Percentiles rank a stretch among this genome's conserved stretches.
Conservation (phyloP, 2,113 vertebrate genomes). For the Chitala chitala region DNA sequence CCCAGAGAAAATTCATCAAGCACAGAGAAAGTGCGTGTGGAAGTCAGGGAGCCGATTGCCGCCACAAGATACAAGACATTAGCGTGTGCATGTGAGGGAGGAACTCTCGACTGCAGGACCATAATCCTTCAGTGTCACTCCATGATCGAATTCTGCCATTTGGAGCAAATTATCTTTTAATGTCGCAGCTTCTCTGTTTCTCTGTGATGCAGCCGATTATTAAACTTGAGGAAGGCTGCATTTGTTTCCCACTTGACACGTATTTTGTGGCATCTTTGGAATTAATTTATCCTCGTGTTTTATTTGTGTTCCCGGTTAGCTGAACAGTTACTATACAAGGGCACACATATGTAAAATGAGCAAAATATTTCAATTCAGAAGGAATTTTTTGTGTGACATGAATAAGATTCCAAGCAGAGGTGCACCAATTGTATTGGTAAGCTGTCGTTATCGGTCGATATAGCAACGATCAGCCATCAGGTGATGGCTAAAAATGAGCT, state of each 20-base stretch:
- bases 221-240: background rate
- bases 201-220: background rate
- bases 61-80: background rate
- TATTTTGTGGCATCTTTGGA: background rate
- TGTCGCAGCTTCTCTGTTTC: background rate
- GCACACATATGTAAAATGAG: background rate
- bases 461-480: too few species aligned
- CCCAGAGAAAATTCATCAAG: background rate
- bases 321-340: background rate
- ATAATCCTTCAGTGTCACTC: constrained; percentile 9
- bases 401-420: too few species aligned
- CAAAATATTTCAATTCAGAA: background rate
- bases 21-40: background rate
- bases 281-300: background rate
- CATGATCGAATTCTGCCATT: background rate
- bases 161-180: constrained; percentile 1
- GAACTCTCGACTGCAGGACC: background rate
- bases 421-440: background rate
- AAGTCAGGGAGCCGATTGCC: background rate
- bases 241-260: background rate
- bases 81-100: background rate
- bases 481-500: too few species aligned
- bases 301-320: background rate
- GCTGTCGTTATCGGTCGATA: constrained; percentile 2
- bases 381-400: background rate